Base-by-base conservation (phyloP, 2,888 invertebrate genomes). In the Deilephila elpenor region DNA sequence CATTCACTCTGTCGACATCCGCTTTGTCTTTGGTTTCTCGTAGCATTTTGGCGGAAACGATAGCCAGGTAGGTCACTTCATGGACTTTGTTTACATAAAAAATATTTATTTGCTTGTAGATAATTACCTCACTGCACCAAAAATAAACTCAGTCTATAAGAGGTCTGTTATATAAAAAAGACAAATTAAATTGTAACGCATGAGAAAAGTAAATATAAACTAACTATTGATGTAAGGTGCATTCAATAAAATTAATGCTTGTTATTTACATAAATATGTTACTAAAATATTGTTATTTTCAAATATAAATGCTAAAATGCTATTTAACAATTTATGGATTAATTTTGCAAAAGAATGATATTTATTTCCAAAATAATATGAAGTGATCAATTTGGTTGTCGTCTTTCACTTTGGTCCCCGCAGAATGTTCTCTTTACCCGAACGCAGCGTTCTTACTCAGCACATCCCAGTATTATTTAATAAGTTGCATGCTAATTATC, bases 21-120 rank as follows among this genome's bases (percentile, higher is more conserved):
- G 93, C 93, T 93, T 93, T 89, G 83, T 89, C 88, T 90, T 85
- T 91, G 90, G 89, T 90, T 87, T 86, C 84, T 87, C 86, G 89
- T 92, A 92, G 93, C 91, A 89, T 91, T 90, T 86, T 90, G 90
- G 82, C 82, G 60, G 60, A 70, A 61, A 44, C 53, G 67, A 72
- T 72, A 67, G 29, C 32, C 64, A 72, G 72, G 72, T 72, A 25
- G 71, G 60, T 73, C 70, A 73, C 73, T 53, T 60, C 70, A 70
- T 29, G 17, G n/a, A 11, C n/a, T 59, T 29, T 32, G 59, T 32
- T 8, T 11, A 19, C 19, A n/a, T 32, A 32, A 56, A 17, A 56
- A 7, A 56, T n/a, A 1, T 56, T 20, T 53, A 29, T 51, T 70
- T 70, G 53, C 34, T n/a, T 56, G n/a, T n/a, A 56, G n/a, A n/a